These are phyloP conservation scores for Lithophane leautieri DNA, from an alignment of 2,888 invertebrate genomes.

Conservation along the genomic window DNA sequence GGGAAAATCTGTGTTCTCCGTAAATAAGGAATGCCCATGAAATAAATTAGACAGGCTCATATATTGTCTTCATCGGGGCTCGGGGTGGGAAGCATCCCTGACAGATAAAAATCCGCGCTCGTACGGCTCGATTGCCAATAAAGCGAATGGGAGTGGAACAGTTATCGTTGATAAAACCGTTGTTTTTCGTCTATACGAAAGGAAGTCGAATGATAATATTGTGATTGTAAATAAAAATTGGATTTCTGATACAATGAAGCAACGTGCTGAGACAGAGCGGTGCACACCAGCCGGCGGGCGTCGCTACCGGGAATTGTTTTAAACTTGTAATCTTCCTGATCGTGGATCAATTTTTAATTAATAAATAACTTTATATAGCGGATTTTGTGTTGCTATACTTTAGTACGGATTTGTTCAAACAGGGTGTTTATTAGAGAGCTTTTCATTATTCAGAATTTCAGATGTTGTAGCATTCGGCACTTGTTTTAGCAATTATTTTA, in stretches of 20 bases:
- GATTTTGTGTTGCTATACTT: not conserved
- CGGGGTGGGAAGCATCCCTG: slow-evolving; percentile 69
- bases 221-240: slow-evolving; percentile 63
- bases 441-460: slow-evolving; percentile 1
- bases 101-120: slow-evolving; percentile 79
- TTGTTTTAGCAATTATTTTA: not conserved
- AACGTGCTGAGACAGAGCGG: slow-evolving; percentile 30
- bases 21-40: slow-evolving; percentile 83
- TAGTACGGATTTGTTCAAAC: not conserved
- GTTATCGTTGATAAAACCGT: slow-evolving; percentile 76
- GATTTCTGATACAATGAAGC: slow-evolving; percentile 57
- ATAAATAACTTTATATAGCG: slow-evolving; percentile 13
- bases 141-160: slow-evolving; percentile 80
- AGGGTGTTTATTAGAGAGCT: not conserved
- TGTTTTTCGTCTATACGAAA: slow-evolving; percentile 73
- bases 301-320: slow-evolving; percentile 38
- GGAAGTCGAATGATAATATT: slow-evolving; percentile 64
- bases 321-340: slow-evolving; percentile 41
- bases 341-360: slow-evolving; percentile 34
- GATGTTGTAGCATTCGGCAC: not conserved
- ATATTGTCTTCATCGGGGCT: slow-evolving; percentile 83
- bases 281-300: slow-evolving; percentile 4
- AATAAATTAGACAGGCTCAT: slow-evolving; percentile 84
- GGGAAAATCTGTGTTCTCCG: slow-evolving; percentile 81
- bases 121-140: slow-evolving; percentile 83